phyloP scores from a whole-genome alignment of 2,797 vertebrate genomes.

The Petrocephalus schoutedeni region DNA sequence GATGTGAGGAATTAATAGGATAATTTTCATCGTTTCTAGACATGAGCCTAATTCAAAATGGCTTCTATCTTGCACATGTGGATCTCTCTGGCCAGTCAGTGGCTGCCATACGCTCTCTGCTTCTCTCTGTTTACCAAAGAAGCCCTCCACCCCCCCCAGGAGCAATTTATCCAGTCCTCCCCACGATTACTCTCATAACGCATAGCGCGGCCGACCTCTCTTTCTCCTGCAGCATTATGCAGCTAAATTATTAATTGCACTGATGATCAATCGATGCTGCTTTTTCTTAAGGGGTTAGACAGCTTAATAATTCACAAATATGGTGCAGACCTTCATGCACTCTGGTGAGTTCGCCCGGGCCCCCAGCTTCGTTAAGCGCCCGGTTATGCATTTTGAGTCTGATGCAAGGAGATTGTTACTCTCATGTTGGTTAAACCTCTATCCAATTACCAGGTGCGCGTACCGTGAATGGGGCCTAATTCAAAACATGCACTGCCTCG shows the following conservation, averaged over 20 bases:
- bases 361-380: not conserved
- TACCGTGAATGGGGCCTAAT: not conserved
- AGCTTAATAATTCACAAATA: slow-evolving; percentile 92
- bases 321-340: slow-evolving; percentile 56
- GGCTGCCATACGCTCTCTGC: not conserved
- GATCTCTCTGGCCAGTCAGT: not conserved
- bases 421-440: slow-evolving; percentile 14
- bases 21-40: not conserved
- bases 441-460: not conserved
- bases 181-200: slow-evolving; percentile 41
- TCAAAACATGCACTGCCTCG: not conserved
- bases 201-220: slow-evolving; percentile 29
- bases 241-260: slow-evolving; percentile 87
- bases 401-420: slow-evolving; percentile 47
- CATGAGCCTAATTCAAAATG: not conserved
- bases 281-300: slow-evolving; percentile 83
- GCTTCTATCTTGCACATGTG: not conserved
- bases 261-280: slow-evolving; percentile 83
- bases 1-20: not conserved
- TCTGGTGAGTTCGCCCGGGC: not conserved
- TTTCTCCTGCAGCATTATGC: slow-evolving; percentile 63
- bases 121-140: not conserved
- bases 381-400: not conserved
- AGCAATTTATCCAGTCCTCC: not conserved
- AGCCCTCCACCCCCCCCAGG: too few relatives aligned